These are phyloP conservation scores for Thamnophis sirtalis DNA, from an alignment of 2,113 vertebrate genomes.

Conservation along the genomic window DNA sequence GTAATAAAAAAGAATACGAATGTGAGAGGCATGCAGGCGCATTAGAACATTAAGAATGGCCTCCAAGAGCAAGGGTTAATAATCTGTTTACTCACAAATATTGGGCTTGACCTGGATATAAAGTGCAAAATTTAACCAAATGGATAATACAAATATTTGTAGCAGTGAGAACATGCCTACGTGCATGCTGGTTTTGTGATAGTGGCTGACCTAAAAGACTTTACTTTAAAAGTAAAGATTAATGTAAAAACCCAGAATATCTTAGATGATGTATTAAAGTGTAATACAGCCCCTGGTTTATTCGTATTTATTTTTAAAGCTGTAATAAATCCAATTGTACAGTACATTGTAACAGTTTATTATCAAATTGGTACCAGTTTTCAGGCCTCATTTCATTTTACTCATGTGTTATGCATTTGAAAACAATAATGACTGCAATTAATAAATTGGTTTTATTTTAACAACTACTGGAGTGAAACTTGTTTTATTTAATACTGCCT, in stretches of 20 bases:
- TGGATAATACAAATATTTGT: neutral
- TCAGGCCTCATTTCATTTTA: slow-evolving; percentile 38
- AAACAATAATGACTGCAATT: slow-evolving; percentile 53
- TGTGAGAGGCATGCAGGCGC: neutral
- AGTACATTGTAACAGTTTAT: slow-evolving; percentile 41
- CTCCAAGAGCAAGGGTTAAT: neutral
- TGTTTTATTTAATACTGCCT: slow-evolving; percentile 54
- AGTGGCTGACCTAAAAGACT: slow-evolving; percentile 1
- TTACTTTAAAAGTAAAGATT: slow-evolving; percentile 43
- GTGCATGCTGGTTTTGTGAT: neutral
- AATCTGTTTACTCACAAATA: neutral
- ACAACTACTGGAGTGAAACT: slow-evolving; percentile 46
- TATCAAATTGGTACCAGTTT: slow-evolving; percentile 28
- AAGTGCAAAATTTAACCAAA: slow-evolving; percentile 14
- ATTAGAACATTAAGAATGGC: neutral
- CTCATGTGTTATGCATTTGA: slow-evolving; percentile 33
- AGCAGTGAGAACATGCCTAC: neutral
- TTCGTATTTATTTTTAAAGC: slow-evolving; percentile 22
- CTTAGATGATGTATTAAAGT: slow-evolving; percentile 24
- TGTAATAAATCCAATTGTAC: slow-evolving; percentile 36
- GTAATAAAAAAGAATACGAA: neutral
- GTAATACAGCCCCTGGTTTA: slow-evolving; percentile 38
- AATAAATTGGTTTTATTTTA: slow-evolving; percentile 53
- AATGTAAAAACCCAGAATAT: slow-evolving; percentile 1
- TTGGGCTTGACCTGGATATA: neutral